A percentile compares a stretch with the other conserved stretches of the same genome.
These are phyloP conservation scores for Tribolium freemani DNA, from an alignment of 2,888 invertebrate species.

Conservation along the genomic window DNA sequence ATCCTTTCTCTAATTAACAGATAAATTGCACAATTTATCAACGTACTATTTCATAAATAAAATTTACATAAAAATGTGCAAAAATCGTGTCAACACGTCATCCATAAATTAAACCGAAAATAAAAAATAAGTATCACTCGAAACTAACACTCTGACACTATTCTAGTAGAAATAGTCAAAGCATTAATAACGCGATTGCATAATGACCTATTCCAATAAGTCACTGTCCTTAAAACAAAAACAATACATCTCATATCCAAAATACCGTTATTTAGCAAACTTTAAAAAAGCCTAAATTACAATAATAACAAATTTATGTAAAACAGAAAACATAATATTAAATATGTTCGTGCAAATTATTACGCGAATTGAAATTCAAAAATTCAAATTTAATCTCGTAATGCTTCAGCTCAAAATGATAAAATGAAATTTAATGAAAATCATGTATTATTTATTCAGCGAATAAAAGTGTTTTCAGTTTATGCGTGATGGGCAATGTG, in stretches of 20 bases:
- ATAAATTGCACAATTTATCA: not conserved
- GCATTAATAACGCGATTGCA: slow-evolving; percentile 5
- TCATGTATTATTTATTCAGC: slow-evolving; percentile 16
- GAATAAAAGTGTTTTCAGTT: slow-evolving; percentile 4
- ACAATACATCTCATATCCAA: not conserved
- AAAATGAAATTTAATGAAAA: slow-evolving; percentile 26
- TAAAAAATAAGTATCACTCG: not conserved
- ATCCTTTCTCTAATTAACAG: not conserved
- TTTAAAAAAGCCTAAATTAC: not conserved
- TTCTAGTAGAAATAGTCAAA: not conserved
- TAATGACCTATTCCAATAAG: slow-evolving; percentile 6
- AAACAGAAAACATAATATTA: slow-evolving; percentile 6
- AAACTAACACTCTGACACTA: not conserved
- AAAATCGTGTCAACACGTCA: not conserved
- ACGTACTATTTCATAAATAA: not conserved
- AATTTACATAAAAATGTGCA: not conserved
- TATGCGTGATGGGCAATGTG: slow-evolving; percentile 13
- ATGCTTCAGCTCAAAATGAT: slow-evolving; percentile 14
- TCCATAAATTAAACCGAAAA: not conserved
- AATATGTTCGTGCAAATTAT: slow-evolving; percentile 3
- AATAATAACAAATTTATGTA: slow-evolving; percentile 13
- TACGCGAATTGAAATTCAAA: not conserved
- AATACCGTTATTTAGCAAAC: not conserved
- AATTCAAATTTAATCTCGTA: slow-evolving; percentile 20
- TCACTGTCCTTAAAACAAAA: not conserved